phyloP scores from a whole-genome alignment of 2,888 invertebrate species.

The Lasioglossum leucozonium region DNA sequence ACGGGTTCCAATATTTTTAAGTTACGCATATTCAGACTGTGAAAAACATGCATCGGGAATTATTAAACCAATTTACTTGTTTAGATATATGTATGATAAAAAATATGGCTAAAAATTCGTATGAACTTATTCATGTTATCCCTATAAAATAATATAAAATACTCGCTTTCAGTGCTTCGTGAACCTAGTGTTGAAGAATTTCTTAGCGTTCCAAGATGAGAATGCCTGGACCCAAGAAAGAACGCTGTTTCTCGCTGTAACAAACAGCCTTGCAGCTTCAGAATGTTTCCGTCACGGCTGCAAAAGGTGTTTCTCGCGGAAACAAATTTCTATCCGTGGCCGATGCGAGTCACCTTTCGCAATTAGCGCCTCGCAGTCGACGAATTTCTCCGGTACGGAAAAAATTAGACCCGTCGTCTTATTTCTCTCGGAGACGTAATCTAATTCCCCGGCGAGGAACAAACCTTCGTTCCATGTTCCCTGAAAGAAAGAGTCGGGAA shows the following conservation, averaged over 20 bases:
- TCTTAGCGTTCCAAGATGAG: too few relatives aligned
- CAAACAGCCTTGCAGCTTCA: background rate
- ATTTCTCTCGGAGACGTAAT: constrained; percentile 37
- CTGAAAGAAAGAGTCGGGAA: constrained; percentile 13
- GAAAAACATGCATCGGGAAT: too few relatives aligned
- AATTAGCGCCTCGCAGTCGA: constrained; percentile 3
- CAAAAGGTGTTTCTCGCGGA: background rate
- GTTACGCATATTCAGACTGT: too few relatives aligned
- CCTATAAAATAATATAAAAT: too few relatives aligned
- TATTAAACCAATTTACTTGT: too few relatives aligned
- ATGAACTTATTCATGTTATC: too few relatives aligned
- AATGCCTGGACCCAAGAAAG: background rate
- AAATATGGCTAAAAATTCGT: too few relatives aligned
- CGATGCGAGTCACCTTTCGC: background rate
- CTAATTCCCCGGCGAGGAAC: constrained; percentile 40
- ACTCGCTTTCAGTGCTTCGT: too few relatives aligned
- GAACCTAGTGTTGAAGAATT: too few relatives aligned
- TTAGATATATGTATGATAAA: too few relatives aligned
- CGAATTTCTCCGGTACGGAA: background rate
- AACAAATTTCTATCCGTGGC: background rate
- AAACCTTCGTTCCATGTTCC: constrained; percentile 45
- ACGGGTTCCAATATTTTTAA: too few relatives aligned
- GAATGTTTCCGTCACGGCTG: background rate
- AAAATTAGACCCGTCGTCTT: constrained; percentile 39
- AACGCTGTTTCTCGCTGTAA: background rate